Base-by-base conservation (phyloP, 2,888 invertebrate genomes). In the Elgonia sp. region DNA sequence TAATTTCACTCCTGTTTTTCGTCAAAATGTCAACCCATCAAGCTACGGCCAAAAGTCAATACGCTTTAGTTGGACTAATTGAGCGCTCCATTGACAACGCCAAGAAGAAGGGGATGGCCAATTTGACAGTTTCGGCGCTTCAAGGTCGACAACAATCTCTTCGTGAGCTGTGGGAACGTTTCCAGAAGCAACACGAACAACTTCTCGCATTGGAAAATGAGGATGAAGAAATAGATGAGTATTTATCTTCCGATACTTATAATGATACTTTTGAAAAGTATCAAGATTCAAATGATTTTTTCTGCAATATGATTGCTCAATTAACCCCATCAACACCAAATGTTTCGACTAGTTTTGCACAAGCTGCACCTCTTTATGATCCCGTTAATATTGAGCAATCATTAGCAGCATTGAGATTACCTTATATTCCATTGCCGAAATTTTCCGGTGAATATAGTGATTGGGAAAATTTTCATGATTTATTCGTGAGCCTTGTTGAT, bases 401-500 rank as follows among this genome's bases (percentile, higher is more conserved):
- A 0, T 37, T 16, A 5, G 29, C 62, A 37, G 4, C 18, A 1
- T 16, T 50, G 2, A 16, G 50, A 21, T 46, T 63, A 37, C 75
- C 75, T n/a, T 42, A 29, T 12, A 63, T 75, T 16, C 12, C 40
- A 8, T 39, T 73, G 16, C 73, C 73, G 8, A 60, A 57, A 42
- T 73, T 73, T 21, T 60, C 42, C 0, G 73, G 73, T n/a, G 40
- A 73, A 3, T 73, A 60, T 21, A 21, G 29, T 21, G 60, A 57
- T 5, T 60, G 73, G 42, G 60, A 40, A 21, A 73, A 73, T 60
- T 73, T 73, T 9, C 73, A 42, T 5, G 60, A 73, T 60, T 21
- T 73, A 12, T 69, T 69, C 29, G 39, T 62, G 16, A 62, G 62
- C 16, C 50, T 69, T 20, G 69, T 69, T 0, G 50, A 69, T 29